Percentiles rank a stretch among this genome's conserved stretches.
Evolutionary conservation across 2,113 vertebrate species (phyloP).

Genomic region (Pipra filicauda): DNA sequence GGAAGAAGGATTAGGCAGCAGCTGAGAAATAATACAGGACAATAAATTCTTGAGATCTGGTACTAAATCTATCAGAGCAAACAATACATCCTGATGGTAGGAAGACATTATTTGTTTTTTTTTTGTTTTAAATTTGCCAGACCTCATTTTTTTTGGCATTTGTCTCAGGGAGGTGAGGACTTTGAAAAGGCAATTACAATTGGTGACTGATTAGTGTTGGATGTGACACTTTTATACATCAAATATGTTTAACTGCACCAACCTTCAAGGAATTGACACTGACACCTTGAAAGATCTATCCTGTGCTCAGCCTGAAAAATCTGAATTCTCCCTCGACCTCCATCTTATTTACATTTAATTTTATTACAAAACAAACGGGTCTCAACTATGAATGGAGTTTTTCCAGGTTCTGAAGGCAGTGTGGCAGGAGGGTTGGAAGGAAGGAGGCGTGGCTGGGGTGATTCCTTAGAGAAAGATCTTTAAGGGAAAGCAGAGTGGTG

Average conservation of each 20-base stretch:
- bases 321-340: slow-evolving; percentile 31
- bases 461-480: neutral
- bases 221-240: slow-evolving; percentile 66
- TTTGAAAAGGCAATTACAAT: slow-evolving; percentile 64
- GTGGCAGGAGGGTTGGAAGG: neutral
- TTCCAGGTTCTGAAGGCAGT: neutral
- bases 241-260: slow-evolving; percentile 68
- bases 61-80: slow-evolving; percentile 60
- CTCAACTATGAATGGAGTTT: slow-evolving; percentile 5
- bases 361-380: slow-evolving; percentile 63
- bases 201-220: slow-evolving; percentile 61
- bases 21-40: slow-evolving; percentile 5
- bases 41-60: slow-evolving; percentile 31
- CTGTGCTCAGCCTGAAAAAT: slow-evolving; percentile 40
- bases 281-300: slow-evolving; percentile 37
- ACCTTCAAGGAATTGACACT: slow-evolving; percentile 68
- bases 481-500: neutral
- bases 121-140: slow-evolving; percentile 42
- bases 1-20: neutral
- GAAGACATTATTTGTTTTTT: slow-evolving; percentile 41
- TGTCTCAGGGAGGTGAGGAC: slow-evolving; percentile 30
- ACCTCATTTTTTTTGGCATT: neutral
- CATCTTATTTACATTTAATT: slow-evolving; percentile 68
- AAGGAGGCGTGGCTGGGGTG: neutral
- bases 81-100: slow-evolving; percentile 9